These are phyloP conservation scores for Pterobdella sp. DNA, from an alignment of 2,888 invertebrate genomes.

Conservation along the genomic window DNA sequence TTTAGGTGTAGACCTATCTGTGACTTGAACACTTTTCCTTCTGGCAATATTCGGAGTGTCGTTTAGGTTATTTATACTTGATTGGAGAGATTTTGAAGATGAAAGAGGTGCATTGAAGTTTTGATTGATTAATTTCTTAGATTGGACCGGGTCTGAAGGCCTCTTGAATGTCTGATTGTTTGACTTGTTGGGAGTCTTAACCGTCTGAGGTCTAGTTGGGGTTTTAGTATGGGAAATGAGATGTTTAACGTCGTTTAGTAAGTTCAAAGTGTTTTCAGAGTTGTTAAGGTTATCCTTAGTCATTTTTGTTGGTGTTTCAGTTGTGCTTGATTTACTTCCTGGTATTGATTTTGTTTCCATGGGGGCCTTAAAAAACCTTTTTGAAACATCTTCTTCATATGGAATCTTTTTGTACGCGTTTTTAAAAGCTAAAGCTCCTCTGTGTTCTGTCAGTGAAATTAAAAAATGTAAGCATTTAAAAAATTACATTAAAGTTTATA, in stretches of 20 bases:
- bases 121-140: not conserved
- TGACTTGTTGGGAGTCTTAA: not conserved
- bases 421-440: conserved; percentile 28
- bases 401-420: conserved; percentile 5
- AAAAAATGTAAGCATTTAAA: not conserved
- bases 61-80: not conserved
- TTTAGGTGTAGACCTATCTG: not conserved
- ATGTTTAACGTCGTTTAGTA: not conserved
- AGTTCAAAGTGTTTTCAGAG: not conserved
- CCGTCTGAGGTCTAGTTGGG: not conserved
- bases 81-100: not conserved
- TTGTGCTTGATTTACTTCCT: not conserved
- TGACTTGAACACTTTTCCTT: not conserved
- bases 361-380: not conserved
- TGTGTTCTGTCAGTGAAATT: conserved; percentile 23
- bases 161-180: not conserved
- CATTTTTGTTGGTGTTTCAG: not conserved
- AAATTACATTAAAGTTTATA: not conserved
- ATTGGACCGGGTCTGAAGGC: not conserved
- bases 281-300: not conserved
- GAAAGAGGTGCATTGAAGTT: not conserved
- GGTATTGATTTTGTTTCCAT: not conserved
- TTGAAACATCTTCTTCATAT: no score
- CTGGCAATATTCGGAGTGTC: not conserved
- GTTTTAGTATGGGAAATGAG: not conserved